These are phyloP conservation scores for Oryzias melastigma DNA, from an alignment of 2,113 vertebrate species.

Conservation along the genomic window DNA sequence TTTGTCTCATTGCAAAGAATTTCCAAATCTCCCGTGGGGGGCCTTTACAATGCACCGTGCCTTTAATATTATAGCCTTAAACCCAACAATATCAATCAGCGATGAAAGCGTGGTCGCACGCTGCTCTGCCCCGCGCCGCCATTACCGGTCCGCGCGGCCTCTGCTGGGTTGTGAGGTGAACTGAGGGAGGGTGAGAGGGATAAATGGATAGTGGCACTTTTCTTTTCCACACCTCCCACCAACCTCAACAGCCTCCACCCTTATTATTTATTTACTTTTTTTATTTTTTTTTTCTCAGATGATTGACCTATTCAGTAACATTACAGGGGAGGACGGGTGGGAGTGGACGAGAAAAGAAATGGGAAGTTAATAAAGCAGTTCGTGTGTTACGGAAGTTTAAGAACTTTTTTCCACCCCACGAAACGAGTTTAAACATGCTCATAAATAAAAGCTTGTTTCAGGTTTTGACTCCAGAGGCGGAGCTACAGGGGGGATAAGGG, in stretches of 20 bases:
- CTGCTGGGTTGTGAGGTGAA: slow-evolving; percentile 25
- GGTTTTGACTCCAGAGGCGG: no score
- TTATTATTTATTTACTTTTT: background rate
- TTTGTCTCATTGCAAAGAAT: slow-evolving; percentile 31
- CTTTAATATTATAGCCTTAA: slow-evolving; percentile 71
- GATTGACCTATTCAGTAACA: slow-evolving; percentile 24
- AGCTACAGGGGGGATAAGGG: no score
- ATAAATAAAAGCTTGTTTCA: no score
- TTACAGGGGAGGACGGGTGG: background rate
- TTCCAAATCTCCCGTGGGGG: slow-evolving; percentile 22
- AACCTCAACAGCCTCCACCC: background rate
- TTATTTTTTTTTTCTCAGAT: slow-evolving; percentile 4
- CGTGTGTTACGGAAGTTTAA: no score
- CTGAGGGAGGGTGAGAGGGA: slow-evolving; percentile 35
- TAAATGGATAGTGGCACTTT: slow-evolving; percentile 41
- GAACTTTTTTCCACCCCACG: no score
- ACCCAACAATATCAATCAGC: slow-evolving; percentile 72
- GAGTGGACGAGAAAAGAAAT: no score
- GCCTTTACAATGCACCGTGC: slow-evolving; percentile 63
- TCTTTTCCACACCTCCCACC: slow-evolving; percentile 1
- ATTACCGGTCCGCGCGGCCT: slow-evolving; percentile 58
- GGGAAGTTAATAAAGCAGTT: no score
- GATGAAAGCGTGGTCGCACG: slow-evolving; percentile 63
- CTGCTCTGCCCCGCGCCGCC: slow-evolving; percentile 55
- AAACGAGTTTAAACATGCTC: no score